These are phyloP conservation scores for Daphoenositta chrysoptera DNA, from an alignment of 2,113 vertebrate species.

Conservation along the genomic window DNA sequence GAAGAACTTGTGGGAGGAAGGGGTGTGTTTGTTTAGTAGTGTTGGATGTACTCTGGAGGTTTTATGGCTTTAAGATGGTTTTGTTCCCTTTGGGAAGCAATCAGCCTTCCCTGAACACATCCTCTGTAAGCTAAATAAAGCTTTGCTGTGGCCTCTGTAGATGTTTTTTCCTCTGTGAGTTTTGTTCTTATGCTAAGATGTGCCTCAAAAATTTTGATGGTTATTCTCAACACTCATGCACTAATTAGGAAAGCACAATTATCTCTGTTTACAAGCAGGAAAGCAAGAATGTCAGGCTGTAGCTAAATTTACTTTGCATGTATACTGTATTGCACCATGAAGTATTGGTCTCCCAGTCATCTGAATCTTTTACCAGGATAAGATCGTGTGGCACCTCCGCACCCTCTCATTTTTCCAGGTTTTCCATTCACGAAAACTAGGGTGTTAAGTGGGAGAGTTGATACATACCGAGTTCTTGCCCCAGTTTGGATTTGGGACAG, in stretches of 20 bases:
- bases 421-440: slow-evolving; percentile 18
- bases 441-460: slow-evolving; percentile 7
- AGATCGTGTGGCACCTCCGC: not conserved
- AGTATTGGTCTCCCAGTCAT: not conserved
- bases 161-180: not conserved
- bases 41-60: not conserved
- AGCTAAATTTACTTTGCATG: not conserved
- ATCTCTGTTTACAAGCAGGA: not conserved
- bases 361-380: not conserved
- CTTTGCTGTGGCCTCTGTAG: not conserved
- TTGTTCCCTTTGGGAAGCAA: not conserved
- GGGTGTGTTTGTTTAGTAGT: not conserved
- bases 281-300: not conserved
- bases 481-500: not conserved
- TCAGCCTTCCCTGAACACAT: not conserved
- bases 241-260: not conserved
- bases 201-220: not conserved
- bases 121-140: not conserved
- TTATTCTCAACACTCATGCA: not conserved
- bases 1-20: not conserved
- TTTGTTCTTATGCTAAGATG: not conserved
- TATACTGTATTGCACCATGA: not conserved
- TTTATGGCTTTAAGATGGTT: not conserved
- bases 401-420: not conserved
- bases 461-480: not conserved